Evolutionary conservation across 1,140 invertebrate species (phyloP), one percentile per base, ranked within the genome.

Genomic region (Drosophila chauvacae): DNA sequence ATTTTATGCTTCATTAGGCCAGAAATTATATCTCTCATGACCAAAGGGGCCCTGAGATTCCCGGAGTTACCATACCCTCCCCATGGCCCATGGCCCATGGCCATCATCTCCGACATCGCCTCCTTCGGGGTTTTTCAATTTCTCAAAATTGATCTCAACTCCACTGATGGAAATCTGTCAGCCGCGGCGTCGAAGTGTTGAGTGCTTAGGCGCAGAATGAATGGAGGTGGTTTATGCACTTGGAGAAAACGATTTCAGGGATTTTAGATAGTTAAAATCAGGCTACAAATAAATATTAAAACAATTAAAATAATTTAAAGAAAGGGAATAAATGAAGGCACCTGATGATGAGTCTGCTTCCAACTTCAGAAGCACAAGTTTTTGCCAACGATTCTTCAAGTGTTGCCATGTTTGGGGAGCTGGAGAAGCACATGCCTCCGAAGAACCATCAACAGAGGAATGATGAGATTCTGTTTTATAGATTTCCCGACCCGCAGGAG

Each of bases 1-100:
- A 87, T 87, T 87, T 87, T 87, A 88, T 87, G 83, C 83, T 87
- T 87, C 83, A 87, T 87, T 87, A 87, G 68, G 84, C 80, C 76
- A 83, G 79, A 87, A 88, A 87, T 88, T 82, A 87, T 87, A 83
- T 82, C 68, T 80, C 57, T 80, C 57, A 69, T 82, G 70, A 78
- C 81, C 69, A 48, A 5, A 2, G 45, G 47, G 53, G 61, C 58
- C 64, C 64, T 68, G 59, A 48, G 64, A 63, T 63, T 68, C 33
- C 37, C 64, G 23, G 11, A 35, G 50, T 35, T 35, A 53, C 13
- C 50, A 33, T 20, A 45, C 45, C 20, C 4, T 5, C 10, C 39
- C n/a, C 41, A 28, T 50, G 26, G 26, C 48, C 16, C 23, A 23
- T 23, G 23, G 23, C 23, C 28, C 26, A 51, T 68, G 68, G 66